These are phyloP conservation scores for Caretta caretta DNA, from an alignment of 2,113 vertebrate genomes.

Conservation along the genomic window DNA sequence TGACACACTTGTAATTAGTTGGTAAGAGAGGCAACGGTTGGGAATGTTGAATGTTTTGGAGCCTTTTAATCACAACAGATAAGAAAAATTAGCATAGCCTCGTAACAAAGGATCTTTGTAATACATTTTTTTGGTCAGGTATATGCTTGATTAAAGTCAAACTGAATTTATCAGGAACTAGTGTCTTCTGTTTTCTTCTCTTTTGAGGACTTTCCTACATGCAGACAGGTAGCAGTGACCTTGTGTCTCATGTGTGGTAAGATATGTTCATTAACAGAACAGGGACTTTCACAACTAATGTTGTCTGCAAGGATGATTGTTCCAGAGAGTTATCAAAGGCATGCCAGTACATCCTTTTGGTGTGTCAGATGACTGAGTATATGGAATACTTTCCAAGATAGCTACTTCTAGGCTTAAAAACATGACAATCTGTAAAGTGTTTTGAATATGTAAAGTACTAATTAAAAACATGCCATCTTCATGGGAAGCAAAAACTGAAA, in stretches of 20 bases:
- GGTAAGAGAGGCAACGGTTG: neutral
- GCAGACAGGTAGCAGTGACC: neutral
- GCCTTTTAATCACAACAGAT: neutral
- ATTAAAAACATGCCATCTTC: neutral
- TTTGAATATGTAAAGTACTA: neutral
- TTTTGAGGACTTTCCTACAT: neutral
- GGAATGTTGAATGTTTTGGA: neutral
- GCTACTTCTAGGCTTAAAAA: neutral
- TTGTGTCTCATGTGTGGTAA: constrained; percentile 24
- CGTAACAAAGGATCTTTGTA: neutral
- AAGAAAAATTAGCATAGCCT: neutral
- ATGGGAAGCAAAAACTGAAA: neutral
- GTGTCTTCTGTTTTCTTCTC: neutral
- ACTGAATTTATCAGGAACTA: neutral
- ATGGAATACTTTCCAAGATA: constrained; percentile 31
- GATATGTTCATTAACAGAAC: constrained; percentile 26
- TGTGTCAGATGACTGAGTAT: constrained; percentile 41
- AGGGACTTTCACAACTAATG: constrained; percentile 42
- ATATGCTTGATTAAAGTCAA: neutral
- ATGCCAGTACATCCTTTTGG: constrained; percentile 31
- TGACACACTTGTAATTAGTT: neutral
- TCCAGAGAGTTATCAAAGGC: constrained; percentile 65
- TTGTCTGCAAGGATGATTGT: constrained; percentile 43
- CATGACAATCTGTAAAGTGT: neutral
- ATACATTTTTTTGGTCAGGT: neutral